Evolutionary conservation across 1,140 invertebrate species (phyloP).

Genomic region (Antheraea mylitta): DNA sequence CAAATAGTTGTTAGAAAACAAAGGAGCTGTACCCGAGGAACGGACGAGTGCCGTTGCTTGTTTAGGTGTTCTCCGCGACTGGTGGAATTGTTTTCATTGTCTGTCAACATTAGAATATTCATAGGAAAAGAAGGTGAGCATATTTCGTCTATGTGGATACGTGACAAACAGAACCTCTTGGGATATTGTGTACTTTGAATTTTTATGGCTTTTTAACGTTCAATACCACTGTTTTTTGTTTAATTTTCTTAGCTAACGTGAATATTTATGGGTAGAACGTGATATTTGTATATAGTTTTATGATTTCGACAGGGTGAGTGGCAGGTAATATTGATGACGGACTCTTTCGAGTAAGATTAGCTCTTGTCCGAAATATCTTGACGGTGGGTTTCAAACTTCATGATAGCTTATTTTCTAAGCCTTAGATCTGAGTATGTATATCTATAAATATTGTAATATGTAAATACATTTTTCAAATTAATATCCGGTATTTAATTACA

Average conservation of each 20-base stretch:
- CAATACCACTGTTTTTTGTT: slow-evolving; percentile 11
- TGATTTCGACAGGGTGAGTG: neutral
- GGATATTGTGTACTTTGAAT: slow-evolving; percentile 15
- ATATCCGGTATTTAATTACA: no score
- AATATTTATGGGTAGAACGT: neutral
- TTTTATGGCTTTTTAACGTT: slow-evolving; percentile 20
- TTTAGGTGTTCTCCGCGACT: slow-evolving; percentile 59
- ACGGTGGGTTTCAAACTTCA: no score
- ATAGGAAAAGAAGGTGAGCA: slow-evolving; percentile 39
- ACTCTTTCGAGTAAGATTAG: no score
- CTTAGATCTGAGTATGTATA: no score
- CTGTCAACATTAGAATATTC: slow-evolving; percentile 38
- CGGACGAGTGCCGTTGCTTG: slow-evolving; percentile 44
- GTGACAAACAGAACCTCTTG: slow-evolving; percentile 25
- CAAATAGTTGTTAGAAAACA: slow-evolving; percentile 63
- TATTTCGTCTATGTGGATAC: slow-evolving; percentile 23
- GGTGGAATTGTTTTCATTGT: slow-evolving; percentile 38
- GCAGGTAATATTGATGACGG: no score
- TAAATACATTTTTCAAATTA: no score
- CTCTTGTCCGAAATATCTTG: no score
- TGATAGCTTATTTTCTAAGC: no score
- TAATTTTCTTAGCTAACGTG: neutral
- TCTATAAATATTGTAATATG: no score
- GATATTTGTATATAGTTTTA: neutral
- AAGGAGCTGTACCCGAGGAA: slow-evolving; percentile 35